A percentile compares a stretch with the other conserved stretches of the same genome.
These are phyloP conservation scores for Tryphoninae sp. DNA, from an alignment of 2,888 invertebrate genomes.

Conservation along the genomic window DNA sequence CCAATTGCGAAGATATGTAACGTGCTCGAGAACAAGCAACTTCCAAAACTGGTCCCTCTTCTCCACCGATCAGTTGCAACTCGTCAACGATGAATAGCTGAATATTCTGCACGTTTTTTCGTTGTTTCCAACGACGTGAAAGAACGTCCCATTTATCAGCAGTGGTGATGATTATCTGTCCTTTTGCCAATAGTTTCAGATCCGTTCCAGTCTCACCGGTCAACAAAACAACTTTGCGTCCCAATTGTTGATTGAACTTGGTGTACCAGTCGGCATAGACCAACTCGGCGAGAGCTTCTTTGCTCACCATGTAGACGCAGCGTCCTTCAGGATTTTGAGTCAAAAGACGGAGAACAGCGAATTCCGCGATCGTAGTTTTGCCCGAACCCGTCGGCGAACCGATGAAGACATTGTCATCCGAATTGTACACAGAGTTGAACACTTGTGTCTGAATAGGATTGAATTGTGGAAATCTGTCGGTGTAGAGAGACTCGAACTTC, in stretches of 20 bases:
- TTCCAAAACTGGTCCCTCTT: conserved; percentile 96
- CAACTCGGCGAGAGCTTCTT: conserved; percentile 94
- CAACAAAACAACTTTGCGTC: conserved; percentile 93
- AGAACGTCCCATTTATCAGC: conserved; percentile 99
- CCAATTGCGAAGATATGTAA: conserved; percentile 98
- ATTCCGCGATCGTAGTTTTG: conserved; percentile 97
- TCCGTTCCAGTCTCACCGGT: conserved; percentile 99
- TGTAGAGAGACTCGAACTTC: conserved; percentile 92
- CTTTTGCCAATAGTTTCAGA: conserved; percentile 94
- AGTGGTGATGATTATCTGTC: conserved; percentile 97
- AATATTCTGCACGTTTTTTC: conserved; percentile 98
- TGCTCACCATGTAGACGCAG: conserved; percentile 96
- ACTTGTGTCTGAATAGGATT: conserved; percentile 99
- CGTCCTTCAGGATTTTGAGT: conserved; percentile 89
- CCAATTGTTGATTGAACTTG: conserved; percentile 91
- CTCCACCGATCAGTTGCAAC: conserved; percentile 93
- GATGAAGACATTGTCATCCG: conserved; percentile 98
- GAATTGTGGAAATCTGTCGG: conserved; percentile 94
- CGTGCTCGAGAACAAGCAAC: conserved; percentile 93
- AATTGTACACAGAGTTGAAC: conserved; percentile 98
- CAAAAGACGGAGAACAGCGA: conserved; percentile 95
- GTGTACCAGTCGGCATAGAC: conserved; percentile 95
- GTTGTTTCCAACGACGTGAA: conserved; percentile 98
- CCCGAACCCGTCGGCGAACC: conserved; percentile 96
- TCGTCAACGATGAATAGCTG: conserved; percentile 98